These are phyloP conservation scores for Phyllotis vaccarum DNA, from an alignment of 2,797 vertebrate species.

Conservation along the genomic window DNA sequence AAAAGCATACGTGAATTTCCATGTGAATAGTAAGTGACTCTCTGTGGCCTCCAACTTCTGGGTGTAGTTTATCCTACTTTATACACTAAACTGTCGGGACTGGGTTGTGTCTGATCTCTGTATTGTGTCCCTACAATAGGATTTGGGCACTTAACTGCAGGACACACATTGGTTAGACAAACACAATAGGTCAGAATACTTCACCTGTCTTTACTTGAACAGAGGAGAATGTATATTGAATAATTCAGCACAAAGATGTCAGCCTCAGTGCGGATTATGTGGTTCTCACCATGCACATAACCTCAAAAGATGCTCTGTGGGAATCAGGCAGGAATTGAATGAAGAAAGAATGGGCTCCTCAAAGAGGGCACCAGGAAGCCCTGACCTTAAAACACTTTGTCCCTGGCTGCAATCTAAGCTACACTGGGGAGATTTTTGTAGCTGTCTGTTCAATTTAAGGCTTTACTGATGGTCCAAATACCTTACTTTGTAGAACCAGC, in stretches of 20 bases:
- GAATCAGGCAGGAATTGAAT: background rate
- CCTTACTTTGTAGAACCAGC: background rate
- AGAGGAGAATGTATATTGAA: background rate
- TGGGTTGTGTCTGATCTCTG: too few relatives aligned
- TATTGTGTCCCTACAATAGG: background rate
- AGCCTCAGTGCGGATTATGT: background rate
- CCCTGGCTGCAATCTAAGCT: background rate
- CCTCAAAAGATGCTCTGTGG: background rate
- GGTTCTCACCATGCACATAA: too few relatives aligned
- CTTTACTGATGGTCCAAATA: background rate
- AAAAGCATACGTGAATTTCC: background rate
- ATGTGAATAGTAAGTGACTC: background rate
- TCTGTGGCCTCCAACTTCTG: background rate
- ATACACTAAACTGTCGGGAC: background rate
- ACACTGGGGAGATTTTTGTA: too few relatives aligned
- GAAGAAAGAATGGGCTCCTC: too few relatives aligned
- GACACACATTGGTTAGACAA: background rate
- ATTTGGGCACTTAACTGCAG: background rate
- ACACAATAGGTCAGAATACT: background rate
- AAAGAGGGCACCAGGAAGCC: background rate
- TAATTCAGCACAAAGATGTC: background rate
- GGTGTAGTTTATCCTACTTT: background rate
- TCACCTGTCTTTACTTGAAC: background rate
- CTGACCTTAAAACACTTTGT: background rate
- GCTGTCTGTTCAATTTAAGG: background rate